Base-by-base conservation (phyloP, 2,888 invertebrate species). In the Listrodromus nycthemerus region DNA sequence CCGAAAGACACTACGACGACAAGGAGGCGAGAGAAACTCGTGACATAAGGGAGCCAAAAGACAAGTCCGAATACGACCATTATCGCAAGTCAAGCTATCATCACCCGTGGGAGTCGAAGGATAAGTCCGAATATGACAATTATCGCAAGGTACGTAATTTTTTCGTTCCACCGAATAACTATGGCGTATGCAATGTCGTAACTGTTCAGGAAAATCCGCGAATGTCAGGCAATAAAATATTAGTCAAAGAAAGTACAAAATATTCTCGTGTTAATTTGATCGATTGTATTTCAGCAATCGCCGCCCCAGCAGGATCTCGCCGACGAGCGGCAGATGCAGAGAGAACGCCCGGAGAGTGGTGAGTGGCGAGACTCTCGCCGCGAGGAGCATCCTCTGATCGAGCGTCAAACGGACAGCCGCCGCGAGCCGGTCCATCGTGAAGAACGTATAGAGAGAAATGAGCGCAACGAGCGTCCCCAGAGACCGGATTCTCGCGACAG, bases 401-500 rank as follows among this genome's bases (percentile, higher is more conserved):
- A 91, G 13, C 87, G 91, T 85, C 87, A 88, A 83, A 84, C 89
- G 5, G 92, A 91, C 13, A 88, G 65, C 75, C 91, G 88, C 33
- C 90, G 90, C 8, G 90, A 90, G 24, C 79, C 77, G 0, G n/a
- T 73, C 13, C 85, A 80, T 3, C 70, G 89, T 0, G 92, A 91
- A 19, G 91, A 92, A 67, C 89, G 91, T 1, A 89, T 89, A 41
- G 91, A 91, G 37, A 91, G 94, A 16, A 92, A 90, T 71, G 95
- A 95, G 63, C 93, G 95, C 10, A 92, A 90, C 76, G 95, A 95
- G 69, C 93, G 95, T 21, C 95, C 95, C 0, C 95, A 95, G 80
- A 92, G 95, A 85, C 95, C 95, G 0, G 95, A 95, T 87, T 95
- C 95, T 82, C 94, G 95, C 3, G 95, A 95, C 89, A 95, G 95